Percentiles rank a stretch among this genome's conserved stretches.
Conservation (phyloP, 2,888 invertebrate genomes). For the Saturnia pavonia region DNA sequence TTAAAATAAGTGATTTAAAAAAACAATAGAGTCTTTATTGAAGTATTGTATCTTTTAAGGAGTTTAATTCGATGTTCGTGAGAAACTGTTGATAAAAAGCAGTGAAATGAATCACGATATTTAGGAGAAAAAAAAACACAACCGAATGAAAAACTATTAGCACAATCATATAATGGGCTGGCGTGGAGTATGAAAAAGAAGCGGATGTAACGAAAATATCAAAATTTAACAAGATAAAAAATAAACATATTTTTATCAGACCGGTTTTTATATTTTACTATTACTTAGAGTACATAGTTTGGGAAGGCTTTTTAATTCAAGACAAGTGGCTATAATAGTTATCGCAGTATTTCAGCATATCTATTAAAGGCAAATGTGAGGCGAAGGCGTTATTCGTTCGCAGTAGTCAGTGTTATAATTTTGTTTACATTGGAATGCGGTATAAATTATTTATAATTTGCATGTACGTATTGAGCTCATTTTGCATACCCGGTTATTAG, state of each 20-base stretch:
- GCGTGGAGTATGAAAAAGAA: slow-evolving; percentile 73
- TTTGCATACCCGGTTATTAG: slow-evolving; percentile 17
- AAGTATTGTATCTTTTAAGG: not conserved
- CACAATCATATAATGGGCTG: slow-evolving; percentile 66
- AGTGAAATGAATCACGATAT: slow-evolving; percentile 62
- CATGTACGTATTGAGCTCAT: slow-evolving; percentile 13
- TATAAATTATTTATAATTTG: slow-evolving; percentile 36
- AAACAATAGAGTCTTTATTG: slow-evolving; percentile 8
- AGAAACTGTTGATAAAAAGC: slow-evolving; percentile 34
- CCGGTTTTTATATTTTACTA: too few species aligned
- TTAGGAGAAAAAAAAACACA: slow-evolving; percentile 18
- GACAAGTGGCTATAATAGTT: slow-evolving; percentile 42
- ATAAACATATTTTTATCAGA: too few species aligned
- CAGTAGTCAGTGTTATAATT: slow-evolving; percentile 46
- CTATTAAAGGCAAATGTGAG: slow-evolving; percentile 56
- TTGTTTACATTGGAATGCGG: slow-evolving; percentile 55
- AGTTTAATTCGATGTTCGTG: slow-evolving; percentile 18
- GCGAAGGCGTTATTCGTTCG: slow-evolving; percentile 53
- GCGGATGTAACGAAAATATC: slow-evolving; percentile 44
- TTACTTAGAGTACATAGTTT: slow-evolving; percentile 23
- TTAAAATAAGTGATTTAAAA: not conserved
- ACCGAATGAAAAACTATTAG: slow-evolving; percentile 72
- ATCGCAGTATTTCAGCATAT: slow-evolving; percentile 58
- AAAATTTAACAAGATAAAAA: slow-evolving; percentile 38
- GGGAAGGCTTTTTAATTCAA: slow-evolving; percentile 35